Evolutionary conservation across 2,888 invertebrate genomes (phyloP), one percentile per base, ranked within the genome.

Genomic region (Agrochola lota): DNA sequence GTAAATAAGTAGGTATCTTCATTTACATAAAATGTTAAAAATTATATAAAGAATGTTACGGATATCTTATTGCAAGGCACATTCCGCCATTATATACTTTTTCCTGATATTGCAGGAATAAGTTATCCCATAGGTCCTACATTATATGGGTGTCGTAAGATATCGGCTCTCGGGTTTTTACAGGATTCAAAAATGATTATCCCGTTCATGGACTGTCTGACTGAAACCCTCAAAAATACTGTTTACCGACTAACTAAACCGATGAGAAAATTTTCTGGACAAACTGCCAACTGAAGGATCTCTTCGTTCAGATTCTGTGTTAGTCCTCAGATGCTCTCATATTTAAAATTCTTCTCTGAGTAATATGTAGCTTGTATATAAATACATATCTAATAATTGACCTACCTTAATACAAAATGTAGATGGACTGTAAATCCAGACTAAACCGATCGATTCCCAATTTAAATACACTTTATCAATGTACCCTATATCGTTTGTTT

Each of bases 381-480:
- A 60, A n/a, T 55, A n/a, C 17, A 23, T n/a, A 57, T 15, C 6
- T 43, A 46, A 8, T 20, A 6, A 49, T 49, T 26, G 6, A 35
- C 20, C 17, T 17, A 30, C 4, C 5, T 49, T 43, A 23, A 63
- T 64, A 35, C 20, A 30, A 43, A 63, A 55, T 30, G 0, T 49
- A 46, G 8, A 12, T 8, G 4, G 6, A 40, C 12, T 5, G 20
- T 49, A 55, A 15, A 77, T 57, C 6, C 2, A 23, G 11, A 52
- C 8, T 35, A 55, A 55, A 8, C 30, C 4, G 9, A 59, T 74
- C 26, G 26, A 4, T 23, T 55, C 17, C 3, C 23, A 55, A 71
- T 43, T 59, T 66, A 60, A 81, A 26, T 30, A 75, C 43, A n/a
- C 64, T 59, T 17, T 17, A 81, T 66, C 43, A 26, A 26, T 35